Evolutionary conservation across 2,113 vertebrate genomes (phyloP), one percentile per base, ranked within the genome.

Genomic region (Tretioscincus oriximinensis): DNA sequence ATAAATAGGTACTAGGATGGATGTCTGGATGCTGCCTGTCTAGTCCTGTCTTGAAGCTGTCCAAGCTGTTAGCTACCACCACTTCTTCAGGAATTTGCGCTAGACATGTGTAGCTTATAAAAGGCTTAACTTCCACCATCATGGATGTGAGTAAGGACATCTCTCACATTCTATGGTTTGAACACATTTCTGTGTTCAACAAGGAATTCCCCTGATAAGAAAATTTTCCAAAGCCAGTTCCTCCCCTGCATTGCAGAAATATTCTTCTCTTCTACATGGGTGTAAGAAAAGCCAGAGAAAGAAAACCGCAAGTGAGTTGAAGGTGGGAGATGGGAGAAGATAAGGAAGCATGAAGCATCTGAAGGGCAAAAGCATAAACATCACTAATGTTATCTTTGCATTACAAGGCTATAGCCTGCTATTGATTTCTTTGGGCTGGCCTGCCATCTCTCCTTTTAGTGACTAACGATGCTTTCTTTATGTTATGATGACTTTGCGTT

Each of bases 311-410:
- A 86, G 87, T 90, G 87, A 91, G 91, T 81, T 68, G 81, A 84
- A 92, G 91, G 90, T 73, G 45, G 7, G 87, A 88, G 91, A 88
- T 90, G 76, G 84, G 86, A 73, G 86, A 85, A 77, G 89, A 86
- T 86, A 89, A 92, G 86, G 88, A 85, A 91, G 86, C 92, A 86
- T 84, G 90, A 93, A 92, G 90, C 87, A 89, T 87, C 86, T 93
- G 93, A 95, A 95, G 94, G 94, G 91, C 93, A 95, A 94, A 95
- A 90, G 88, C 92, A 95, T 95, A 94, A 94, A 94, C 93, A 91
- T 87, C 2, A 86, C 86, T 81, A 77, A 89, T 90, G 89, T 88
- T 91, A 87, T 90, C 85, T 86, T 87, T 70, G 54, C 92, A 88
- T 93, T 92, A 84, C 86, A 79, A 93, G 91, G 91, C 88, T 93